phyloP scores from a whole-genome alignment of 64 coral and sea anemone species.

The Actinia equina region DNA sequence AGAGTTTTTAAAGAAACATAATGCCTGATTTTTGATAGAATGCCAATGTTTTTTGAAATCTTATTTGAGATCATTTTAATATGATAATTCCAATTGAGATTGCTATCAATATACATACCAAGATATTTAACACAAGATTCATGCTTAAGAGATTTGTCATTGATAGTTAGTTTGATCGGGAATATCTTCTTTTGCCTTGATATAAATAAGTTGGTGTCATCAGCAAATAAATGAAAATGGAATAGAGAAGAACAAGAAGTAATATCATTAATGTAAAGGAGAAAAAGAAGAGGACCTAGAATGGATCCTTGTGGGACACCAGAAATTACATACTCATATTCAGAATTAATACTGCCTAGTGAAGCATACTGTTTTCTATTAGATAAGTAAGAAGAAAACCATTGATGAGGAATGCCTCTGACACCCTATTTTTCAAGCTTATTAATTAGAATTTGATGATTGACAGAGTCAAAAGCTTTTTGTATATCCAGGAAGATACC shows the following conservation, averaged over 20 bases:
- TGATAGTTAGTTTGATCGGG: background rate
- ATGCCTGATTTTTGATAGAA: background rate
- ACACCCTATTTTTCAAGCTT: background rate
- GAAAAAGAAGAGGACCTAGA: background rate
- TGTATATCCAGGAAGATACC: conserved; percentile 15
- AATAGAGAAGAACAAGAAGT: background rate
- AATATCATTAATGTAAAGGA: background rate
- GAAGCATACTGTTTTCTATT: background rate
- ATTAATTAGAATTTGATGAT: conserved; percentile 1
- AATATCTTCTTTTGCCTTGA: background rate
- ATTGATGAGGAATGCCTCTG: background rate
- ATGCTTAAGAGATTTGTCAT: no score
- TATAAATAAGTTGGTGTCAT: background rate
- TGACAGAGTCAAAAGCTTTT: conserved; percentile 33
- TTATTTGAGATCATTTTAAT: background rate
- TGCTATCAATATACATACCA: background rate
- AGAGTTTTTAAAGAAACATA: background rate
- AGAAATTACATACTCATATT: background rate
- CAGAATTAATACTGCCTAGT: background rate
- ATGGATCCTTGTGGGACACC: conserved; percentile 9
- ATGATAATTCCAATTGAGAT: background rate
- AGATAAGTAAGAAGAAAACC: background rate
- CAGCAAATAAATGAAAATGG: background rate
- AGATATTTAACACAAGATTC: background rate
- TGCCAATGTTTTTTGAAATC: background rate